Conservation (phyloP, 2,113 vertebrate genomes). For the Synchiropus splendidus region DNA sequence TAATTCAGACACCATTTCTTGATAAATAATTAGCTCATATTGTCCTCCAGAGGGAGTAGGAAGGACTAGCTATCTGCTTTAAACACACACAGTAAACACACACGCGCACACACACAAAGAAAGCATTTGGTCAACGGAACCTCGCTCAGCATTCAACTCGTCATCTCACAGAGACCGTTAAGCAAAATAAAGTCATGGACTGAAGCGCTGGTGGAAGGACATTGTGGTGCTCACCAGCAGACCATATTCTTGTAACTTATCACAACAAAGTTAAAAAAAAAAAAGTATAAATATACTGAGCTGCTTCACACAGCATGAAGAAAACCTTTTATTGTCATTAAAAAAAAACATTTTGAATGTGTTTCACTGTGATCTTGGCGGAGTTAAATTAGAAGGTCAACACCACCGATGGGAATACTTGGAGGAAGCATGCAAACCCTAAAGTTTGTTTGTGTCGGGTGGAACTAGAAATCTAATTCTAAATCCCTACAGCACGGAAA, state of each 20-base stretch:
- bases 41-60: conserved; percentile 53
- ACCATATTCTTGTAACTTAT: neutral
- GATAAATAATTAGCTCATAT: conserved; percentile 71
- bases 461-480: too few relatives aligned
- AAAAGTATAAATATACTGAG: too few relatives aligned
- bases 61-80: conserved; percentile 48
- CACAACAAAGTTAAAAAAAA: neutral
- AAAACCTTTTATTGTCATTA: neutral
- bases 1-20: conserved; percentile 50
- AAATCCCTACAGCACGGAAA: too few relatives aligned
- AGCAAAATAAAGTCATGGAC: conserved; percentile 68
- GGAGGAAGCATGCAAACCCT: too few relatives aligned
- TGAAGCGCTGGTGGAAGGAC: conserved; percentile 44
- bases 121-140: conserved; percentile 62
- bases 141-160: conserved; percentile 47
- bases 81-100: conserved; percentile 37
- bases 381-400: too few relatives aligned
- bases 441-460: too few relatives aligned
- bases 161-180: conserved; percentile 78
- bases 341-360: conserved; percentile 3
- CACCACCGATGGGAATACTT: too few relatives aligned
- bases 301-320: too few relatives aligned
- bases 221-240: neutral
- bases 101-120: conserved; percentile 28
- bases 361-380: too few relatives aligned